phyloP scores from a whole-genome alignment of 2,113 vertebrate genomes.

The Puma concolor region DNA sequence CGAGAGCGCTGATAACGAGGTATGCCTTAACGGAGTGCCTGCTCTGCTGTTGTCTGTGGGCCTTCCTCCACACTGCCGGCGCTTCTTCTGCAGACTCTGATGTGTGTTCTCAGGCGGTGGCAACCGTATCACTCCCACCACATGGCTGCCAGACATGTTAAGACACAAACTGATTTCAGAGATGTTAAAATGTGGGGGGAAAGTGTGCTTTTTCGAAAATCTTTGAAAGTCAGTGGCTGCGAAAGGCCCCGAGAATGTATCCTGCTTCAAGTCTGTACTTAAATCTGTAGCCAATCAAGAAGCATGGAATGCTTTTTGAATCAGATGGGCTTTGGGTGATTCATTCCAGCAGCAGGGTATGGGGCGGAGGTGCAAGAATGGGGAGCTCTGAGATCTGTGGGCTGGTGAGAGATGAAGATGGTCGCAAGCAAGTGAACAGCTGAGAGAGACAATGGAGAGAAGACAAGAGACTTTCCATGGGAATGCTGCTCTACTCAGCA shows the following conservation, averaged over 20 bases:
- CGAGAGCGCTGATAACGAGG: not conserved
- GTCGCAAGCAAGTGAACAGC: not conserved
- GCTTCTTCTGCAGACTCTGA: not conserved
- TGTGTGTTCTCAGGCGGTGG: not conserved
- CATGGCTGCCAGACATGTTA: not conserved
- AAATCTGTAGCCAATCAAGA: not conserved
- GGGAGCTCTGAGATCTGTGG: not conserved
- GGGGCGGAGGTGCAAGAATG: not conserved
- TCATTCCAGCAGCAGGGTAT: not conserved
- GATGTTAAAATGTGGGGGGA: not conserved
- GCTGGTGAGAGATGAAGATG: not conserved
- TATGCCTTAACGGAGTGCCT: not conserved
- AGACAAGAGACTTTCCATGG: not conserved
- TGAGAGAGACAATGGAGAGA: not conserved
- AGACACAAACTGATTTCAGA: not conserved
- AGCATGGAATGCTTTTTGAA: not conserved
- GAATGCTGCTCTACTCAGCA: too few species aligned
- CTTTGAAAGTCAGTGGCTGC: constrained; percentile 25
- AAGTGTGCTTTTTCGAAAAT: constrained; percentile 38
- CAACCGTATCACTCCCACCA: not conserved
- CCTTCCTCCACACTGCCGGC: not conserved
- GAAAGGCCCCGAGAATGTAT: not conserved
- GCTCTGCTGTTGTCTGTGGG: not conserved
- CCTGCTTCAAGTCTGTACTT: not conserved
- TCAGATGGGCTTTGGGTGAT: not conserved